Evolutionary conservation across 2,888 invertebrate genomes (phyloP).

Genomic region (Clusia tigrina): DNA sequence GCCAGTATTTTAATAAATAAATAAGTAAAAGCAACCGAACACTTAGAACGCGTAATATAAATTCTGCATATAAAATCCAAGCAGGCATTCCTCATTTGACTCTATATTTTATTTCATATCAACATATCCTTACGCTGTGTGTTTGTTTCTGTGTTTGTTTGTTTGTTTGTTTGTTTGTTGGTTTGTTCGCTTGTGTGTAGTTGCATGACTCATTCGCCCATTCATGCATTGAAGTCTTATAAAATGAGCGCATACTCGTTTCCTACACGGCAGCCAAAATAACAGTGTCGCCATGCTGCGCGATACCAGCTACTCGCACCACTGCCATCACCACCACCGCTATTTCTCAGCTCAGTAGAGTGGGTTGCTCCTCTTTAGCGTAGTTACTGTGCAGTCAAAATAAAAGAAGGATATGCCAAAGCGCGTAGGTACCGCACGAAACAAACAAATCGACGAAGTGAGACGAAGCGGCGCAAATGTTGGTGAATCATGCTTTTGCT

Average conservation of each 20-base stretch:
- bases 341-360: background rate
- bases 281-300: slow-evolving; percentile 36
- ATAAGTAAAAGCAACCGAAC: background rate
- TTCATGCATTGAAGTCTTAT: slow-evolving; percentile 15
- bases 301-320: no score
- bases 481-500: slow-evolving; percentile 12
- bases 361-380: background rate
- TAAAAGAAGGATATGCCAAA: no score
- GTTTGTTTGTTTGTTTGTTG: background rate
- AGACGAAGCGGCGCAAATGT: background rate
- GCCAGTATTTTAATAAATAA: slow-evolving; percentile 38
- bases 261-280: slow-evolving; percentile 18
- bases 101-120: background rate
- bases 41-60: no score
- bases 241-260: slow-evolving; percentile 18
- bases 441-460: no score
- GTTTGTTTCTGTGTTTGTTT: slow-evolving; percentile 3
- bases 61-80: background rate
- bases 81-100: background rate
- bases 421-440: no score
- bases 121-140: background rate
- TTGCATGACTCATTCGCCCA: slow-evolving; percentile 19
- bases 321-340: background rate
- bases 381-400: no score
- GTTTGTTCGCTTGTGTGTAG: background rate